Evolutionary conservation across 2,888 invertebrate genomes (phyloP).

Genomic region (Phasia obesa): DNA sequence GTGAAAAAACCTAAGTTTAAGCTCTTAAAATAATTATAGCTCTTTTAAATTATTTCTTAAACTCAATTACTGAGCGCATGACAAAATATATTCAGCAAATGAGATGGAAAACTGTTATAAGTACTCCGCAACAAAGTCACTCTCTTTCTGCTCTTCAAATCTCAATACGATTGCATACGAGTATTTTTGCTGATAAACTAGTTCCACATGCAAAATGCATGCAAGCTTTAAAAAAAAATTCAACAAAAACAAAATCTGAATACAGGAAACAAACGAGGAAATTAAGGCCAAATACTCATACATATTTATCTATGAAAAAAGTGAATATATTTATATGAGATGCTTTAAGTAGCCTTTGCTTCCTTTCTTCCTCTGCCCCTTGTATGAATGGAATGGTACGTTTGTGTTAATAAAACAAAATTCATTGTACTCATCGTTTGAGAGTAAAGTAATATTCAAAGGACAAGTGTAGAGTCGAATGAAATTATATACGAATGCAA

Average conservation of each 20-base stretch:
- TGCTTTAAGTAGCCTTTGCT: neutral
- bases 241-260: neutral
- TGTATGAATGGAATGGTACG: too few species aligned
- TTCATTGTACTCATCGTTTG: too few species aligned
- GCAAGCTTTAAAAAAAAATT: neutral
- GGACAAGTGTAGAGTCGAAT: too few species aligned
- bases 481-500: too few species aligned
- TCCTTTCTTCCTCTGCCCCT: too few species aligned
- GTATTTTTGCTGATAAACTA: constrained; percentile 44
- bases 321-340: neutral
- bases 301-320: constrained; percentile 2
- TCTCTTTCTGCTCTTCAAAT: neutral
- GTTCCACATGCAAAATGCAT: constrained; percentile 14
- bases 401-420: too few species aligned
- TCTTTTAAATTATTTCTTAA: too few species aligned
- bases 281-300: constrained; percentile 48
- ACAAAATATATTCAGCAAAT: neutral
- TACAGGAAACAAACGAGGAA: constrained; percentile 24
- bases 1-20: neutral
- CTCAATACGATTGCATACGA: neutral
- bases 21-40: neutral
- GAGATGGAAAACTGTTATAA: neutral
- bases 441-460: too few species aligned
- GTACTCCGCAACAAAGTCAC: neutral
- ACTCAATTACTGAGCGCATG: constrained; percentile 19